phyloP scores from a whole-genome alignment of 2,888 invertebrate genomes.

The Drosophila koepferae region DNA sequence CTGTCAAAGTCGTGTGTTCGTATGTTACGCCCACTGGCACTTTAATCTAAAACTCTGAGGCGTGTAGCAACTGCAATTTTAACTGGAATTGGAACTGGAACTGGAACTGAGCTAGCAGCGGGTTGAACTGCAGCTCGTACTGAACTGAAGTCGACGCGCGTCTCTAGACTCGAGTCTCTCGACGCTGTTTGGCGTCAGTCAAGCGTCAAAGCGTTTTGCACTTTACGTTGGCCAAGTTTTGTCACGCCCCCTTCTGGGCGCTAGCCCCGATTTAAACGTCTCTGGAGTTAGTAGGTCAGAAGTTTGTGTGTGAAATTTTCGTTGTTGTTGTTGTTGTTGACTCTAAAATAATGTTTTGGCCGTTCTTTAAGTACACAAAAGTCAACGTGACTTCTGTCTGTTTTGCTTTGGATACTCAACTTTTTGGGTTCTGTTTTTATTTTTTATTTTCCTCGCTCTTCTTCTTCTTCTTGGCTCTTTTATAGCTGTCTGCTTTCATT shows the following conservation, averaged over 20 bases:
- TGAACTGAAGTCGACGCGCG: conserved; percentile 22
- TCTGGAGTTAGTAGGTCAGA: conserved; percentile 69
- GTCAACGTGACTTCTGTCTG: conserved; percentile 78
- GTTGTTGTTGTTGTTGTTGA: conserved; percentile 45
- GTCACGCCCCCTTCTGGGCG: neutral
- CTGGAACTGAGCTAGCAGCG: neutral
- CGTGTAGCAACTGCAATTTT: conserved; percentile 37
- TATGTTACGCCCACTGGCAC: conserved; percentile 70
- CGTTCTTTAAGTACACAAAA: conserved; percentile 56
- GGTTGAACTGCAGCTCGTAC: conserved; percentile 18
- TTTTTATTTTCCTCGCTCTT: neutral
- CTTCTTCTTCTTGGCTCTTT: conserved; percentile 30
- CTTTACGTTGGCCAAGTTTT: conserved; percentile 63
- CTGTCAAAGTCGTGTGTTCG: conserved; percentile 64
- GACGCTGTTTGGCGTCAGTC: conserved; percentile 62
- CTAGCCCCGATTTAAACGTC: neutral
- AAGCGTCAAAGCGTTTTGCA: conserved; percentile 74
- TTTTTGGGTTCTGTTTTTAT: neutral
- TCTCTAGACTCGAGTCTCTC: conserved; percentile 9
- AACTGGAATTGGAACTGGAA: conserved; percentile 28
- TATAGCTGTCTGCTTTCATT: conserved; percentile 73
- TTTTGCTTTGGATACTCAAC: conserved; percentile 58
- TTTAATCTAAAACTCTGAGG: conserved; percentile 63
- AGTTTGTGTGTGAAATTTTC: conserved; percentile 71
- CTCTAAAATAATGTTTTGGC: conserved; percentile 42